Evolutionary conservation across 2,888 invertebrate species (phyloP), one percentile per base, ranked within the genome.

Genomic region (Lithophane leautieri): DNA sequence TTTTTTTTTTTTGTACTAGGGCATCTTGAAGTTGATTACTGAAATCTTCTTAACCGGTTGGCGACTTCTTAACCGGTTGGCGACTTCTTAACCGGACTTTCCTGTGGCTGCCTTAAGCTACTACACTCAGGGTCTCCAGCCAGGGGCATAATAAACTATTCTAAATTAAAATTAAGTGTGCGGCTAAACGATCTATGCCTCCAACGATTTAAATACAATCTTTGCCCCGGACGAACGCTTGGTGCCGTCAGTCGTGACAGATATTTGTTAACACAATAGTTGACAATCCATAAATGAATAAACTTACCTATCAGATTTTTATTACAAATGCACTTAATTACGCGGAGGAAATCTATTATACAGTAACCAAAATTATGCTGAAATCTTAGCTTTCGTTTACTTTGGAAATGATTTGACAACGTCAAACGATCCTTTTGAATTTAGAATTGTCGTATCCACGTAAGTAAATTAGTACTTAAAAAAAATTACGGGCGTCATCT

Each of bases 341-440:
- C 2, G 22, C 19, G 4, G 25, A 6, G 16, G 8, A 54, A 69
- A 61, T 1, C 52, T 25, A 44, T 4, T 44, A 62, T 63, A 52
- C 28, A 40, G 4, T 60, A 54, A 14, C 52, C 67, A 63, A 80
- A 79, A 75, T 70, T 68, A 34, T 66, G 54, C 12, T 42, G 14
- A 58, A 34, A 14, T 8, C 12, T 62, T 42, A 65, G 63, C 11
- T 58, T 78, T 28, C 34, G 50, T 72, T 58, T 34, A 58, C 34
- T 58, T 63, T 34, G 61, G 19, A 65, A 65, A 50, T n/a, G 0
- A 42, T 66, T 16, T 81, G 66, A 81, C 69, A 81, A 67, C 61
- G 76, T 70, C 79, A 79, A 50, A 66, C 19, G 4, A 40, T 56
- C 0, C 8, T 34, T 80, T 79, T 76, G 50, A 79, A 81, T 56